Evolutionary conservation across 2,888 invertebrate species (phyloP).

Genomic region (Cactoblastis cactorum): DNA sequence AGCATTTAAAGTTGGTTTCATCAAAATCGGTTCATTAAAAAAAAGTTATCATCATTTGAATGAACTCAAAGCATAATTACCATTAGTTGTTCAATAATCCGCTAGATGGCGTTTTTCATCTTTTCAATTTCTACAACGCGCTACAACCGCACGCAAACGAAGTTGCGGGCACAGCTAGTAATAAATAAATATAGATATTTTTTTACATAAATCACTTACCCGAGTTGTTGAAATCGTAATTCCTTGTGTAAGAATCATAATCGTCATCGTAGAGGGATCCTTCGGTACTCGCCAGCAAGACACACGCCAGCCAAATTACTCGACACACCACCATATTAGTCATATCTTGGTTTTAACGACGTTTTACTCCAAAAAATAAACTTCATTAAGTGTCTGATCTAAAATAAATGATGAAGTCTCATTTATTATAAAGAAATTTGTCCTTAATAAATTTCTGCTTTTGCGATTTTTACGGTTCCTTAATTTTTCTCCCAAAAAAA

Average conservation of each 20-base stretch:
- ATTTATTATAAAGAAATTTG: constrained; percentile 3
- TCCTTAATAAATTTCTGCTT: neutral
- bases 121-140: no score
- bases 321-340: constrained; percentile 48
- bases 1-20: no score
- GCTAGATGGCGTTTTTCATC: no score
- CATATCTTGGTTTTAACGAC: constrained; percentile 29
- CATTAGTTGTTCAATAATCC: no score
- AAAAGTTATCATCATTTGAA: no score
- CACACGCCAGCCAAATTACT: constrained; percentile 46
- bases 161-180: no score
- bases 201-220: constrained; percentile 40
- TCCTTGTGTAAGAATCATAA: constrained; percentile 65
- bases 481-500: neutral
- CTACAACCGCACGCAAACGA: no score
- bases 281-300: constrained; percentile 41
- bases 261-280: constrained; percentile 68
- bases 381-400: constrained; percentile 27
- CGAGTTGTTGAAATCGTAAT: constrained; percentile 61
- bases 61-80: no score
- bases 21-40: no score
- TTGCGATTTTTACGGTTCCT: constrained; percentile 38
- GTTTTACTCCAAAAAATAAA: constrained; percentile 26
- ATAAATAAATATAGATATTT: no score
- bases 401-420: constrained; percentile 4